These are phyloP conservation scores for Diadegma fenestrale DNA, from an alignment of 2,888 invertebrate species.

Conservation along the genomic window DNA sequence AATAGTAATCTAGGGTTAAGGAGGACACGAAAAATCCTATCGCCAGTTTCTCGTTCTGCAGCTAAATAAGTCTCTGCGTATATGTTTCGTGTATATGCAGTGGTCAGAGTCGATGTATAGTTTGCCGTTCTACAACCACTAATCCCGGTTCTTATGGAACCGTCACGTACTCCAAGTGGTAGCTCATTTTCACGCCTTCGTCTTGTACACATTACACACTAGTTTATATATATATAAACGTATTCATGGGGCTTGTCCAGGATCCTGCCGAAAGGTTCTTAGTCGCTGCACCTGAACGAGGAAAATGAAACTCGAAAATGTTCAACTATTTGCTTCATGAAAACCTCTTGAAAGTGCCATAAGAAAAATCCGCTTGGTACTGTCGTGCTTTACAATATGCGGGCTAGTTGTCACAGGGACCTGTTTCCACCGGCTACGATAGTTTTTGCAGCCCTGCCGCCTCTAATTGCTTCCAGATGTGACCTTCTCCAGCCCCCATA, in stretches of 20 bases:
- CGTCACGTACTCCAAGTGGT: slow-evolving; percentile 75
- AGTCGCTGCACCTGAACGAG: slow-evolving; percentile 53
- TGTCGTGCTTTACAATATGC: slow-evolving; percentile 21
- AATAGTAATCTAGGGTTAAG: slow-evolving; percentile 15
- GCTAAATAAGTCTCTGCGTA: slow-evolving; percentile 21
- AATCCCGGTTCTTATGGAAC: slow-evolving; percentile 75
- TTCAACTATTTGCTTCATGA: slow-evolving; percentile 6
- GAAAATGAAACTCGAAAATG: slow-evolving; percentile 36
- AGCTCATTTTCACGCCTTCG: slow-evolving; percentile 43
- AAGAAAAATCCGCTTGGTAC: slow-evolving; percentile 23
- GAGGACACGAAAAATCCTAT: slow-evolving; percentile 14
- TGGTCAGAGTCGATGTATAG: slow-evolving; percentile 16
- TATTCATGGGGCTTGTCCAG: slow-evolving; percentile 14
- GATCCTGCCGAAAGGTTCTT: slow-evolving; percentile 28
- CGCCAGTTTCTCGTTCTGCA: slow-evolving; percentile 1
- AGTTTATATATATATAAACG: slow-evolving; percentile 15
- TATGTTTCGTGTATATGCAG: slow-evolving; percentile 3
- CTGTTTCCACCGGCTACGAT: slow-evolving; percentile 47
- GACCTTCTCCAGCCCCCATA: slow-evolving; percentile 53
- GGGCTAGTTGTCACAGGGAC: slow-evolving; percentile 41
- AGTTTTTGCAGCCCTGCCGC: slow-evolving; percentile 37
- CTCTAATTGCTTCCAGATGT: slow-evolving; percentile 82
- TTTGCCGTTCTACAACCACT: slow-evolving; percentile 67
- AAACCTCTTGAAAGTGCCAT: slow-evolving; percentile 39
- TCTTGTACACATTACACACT: slow-evolving; percentile 26